Conservation (phyloP, 2,797 vertebrate genomes). For the Sylvia borin region DNA sequence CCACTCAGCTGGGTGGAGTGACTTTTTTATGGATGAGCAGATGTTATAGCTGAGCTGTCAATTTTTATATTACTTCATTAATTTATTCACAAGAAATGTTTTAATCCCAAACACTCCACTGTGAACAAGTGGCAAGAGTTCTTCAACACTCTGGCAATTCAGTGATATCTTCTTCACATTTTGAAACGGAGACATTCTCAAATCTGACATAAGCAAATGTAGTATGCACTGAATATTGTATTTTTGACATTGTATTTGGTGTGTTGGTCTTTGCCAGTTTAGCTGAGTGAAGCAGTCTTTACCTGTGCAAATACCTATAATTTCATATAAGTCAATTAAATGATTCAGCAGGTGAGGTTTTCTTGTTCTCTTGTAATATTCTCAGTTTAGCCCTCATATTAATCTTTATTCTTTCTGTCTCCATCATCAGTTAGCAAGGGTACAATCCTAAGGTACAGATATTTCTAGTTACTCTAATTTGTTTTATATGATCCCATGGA, state of each 20-base stretch:
- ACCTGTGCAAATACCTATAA: neutral
- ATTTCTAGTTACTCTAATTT: neutral
- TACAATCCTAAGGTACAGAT: neutral
- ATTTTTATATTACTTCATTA: slow-evolving; percentile 50
- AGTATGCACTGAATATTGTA: neutral
- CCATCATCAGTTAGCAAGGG: neutral
- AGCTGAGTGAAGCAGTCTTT: neutral
- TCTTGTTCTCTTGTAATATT: neutral
- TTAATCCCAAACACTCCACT: slow-evolving; percentile 7
- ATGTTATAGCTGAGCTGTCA: slow-evolving; percentile 48
- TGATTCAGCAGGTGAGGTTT: neutral
- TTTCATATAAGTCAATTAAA: neutral
- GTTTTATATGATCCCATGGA: neutral
- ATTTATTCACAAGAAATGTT: slow-evolving; percentile 27
- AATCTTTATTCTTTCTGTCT: neutral
- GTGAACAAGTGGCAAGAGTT: neutral
- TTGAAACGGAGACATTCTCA: neutral
- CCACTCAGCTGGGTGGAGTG: slow-evolving; percentile 60
- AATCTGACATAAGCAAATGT: neutral
- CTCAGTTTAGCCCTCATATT: neutral
- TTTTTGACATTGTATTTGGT: neutral
- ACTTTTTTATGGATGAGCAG: slow-evolving; percentile 47
- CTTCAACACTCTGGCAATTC: neutral
- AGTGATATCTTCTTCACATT: neutral
- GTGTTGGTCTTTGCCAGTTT: neutral